Evolutionary conservation across 1,140 invertebrate genomes (phyloP), one percentile per base, ranked within the genome.

Genomic region (Drosophila pseudoobscura): DNA sequence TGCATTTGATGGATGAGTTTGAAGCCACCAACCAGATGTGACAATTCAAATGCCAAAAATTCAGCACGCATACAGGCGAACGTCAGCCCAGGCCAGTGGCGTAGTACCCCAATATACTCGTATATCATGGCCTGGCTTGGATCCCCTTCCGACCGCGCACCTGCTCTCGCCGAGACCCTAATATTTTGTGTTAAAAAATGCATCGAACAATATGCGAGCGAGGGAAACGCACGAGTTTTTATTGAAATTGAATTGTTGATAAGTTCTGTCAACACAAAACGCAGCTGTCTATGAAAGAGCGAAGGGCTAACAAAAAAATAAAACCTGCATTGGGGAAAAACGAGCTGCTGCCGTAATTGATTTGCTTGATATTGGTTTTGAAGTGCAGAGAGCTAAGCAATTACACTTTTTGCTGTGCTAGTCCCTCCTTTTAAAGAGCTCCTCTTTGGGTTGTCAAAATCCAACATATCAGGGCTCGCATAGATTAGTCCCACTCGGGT

Each of bases 201-300:
- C 83, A 88, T 52, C 53, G 78, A 69, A 76, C 72, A 79, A 82
- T 69, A 70, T 83, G 83, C 62, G 79, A 65, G 60, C 6, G 29
- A 8, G 62, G 68, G 35, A 60, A 68, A 68, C 71, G 57, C 55
- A 64, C 62, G 72, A 72, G 78, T 88, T 85, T 84, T 88, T 88
- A 88, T 88, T 88, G 83, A 88, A 88, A 88, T 88, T 88, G 83
- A 88, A 88, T 88, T 88, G 83, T 88, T 88, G 83, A 88, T 88
- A 88, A 79, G 83, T 88, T 88, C 76, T 82, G 83, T 88, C 83
- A 88, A 83, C 83, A 87, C 80, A 87, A 71, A 64, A 75, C 52
- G 59, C 51, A 69, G 46, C 53, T 75, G 71, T 53, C 75, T 59
- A 59, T 68, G 57, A 75, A 54, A 54, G 51, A 47, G 51, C 39